Conservation (phyloP, 2,888 invertebrate species). For the Drosophila pegasa region DNA sequence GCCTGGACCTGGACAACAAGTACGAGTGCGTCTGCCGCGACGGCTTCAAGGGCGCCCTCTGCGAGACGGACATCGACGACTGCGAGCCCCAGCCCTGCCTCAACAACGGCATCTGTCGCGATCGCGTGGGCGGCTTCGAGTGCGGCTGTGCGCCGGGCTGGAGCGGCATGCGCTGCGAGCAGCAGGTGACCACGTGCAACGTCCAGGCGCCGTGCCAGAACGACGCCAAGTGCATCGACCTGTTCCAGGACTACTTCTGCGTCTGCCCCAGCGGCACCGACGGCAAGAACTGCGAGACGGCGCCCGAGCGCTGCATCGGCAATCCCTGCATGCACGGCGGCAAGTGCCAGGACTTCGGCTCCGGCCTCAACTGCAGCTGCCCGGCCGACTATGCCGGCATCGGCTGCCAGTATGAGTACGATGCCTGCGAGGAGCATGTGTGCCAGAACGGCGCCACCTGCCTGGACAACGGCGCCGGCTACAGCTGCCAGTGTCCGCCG, state of each 20-base stretch:
- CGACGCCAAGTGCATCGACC: slow-evolving; percentile 94
- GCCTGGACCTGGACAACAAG: slow-evolving; percentile 94
- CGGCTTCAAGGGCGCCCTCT: slow-evolving; percentile 93
- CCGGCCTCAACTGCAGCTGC: slow-evolving; percentile 97
- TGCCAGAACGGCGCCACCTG: slow-evolving; percentile 98
- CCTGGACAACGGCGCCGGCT: slow-evolving; percentile 93
- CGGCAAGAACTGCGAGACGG: slow-evolving; percentile 98
- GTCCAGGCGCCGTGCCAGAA: slow-evolving; percentile 94
- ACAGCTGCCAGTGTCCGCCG: slow-evolving; percentile 93
- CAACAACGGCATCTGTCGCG: slow-evolving; percentile 95
- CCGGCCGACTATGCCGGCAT: slow-evolving; percentile 93
- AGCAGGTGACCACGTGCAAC: slow-evolving; percentile 94
- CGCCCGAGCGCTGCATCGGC: slow-evolving; percentile 91
- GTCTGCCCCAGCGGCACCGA: slow-evolving; percentile 96
- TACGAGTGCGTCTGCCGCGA: slow-evolving; percentile 94
- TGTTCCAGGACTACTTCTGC: slow-evolving; percentile 89
- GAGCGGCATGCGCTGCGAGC: slow-evolving; percentile 94
- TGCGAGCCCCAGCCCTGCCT: slow-evolving; percentile 94
- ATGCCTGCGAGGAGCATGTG: slow-evolving; percentile 95
- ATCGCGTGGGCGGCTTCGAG: slow-evolving; percentile 93
- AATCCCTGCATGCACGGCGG: slow-evolving; percentile 97
- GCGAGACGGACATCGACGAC: slow-evolving; percentile 95
- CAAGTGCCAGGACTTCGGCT: slow-evolving; percentile 97
- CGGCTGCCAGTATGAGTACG: slow-evolving; percentile 97
- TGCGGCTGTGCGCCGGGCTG: slow-evolving; percentile 94